Evolutionary conservation across 2,888 invertebrate genomes (phyloP), one percentile per base, ranked within the genome.

Genomic region (Flexamia atlantica): DNA sequence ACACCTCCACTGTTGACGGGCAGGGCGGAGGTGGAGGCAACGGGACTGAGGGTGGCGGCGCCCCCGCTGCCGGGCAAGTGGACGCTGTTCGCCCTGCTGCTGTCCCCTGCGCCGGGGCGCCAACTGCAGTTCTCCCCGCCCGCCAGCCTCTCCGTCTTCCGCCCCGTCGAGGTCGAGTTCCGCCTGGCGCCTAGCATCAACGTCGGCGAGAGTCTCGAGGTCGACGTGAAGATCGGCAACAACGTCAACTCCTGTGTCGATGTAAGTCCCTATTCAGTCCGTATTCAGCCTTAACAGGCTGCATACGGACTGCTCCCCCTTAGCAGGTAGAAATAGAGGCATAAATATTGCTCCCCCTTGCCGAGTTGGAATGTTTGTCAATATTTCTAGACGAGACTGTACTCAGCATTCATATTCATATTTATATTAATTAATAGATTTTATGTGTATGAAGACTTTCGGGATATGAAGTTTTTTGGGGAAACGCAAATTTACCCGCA

Each of bases 201-300:
- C 86, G 93, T 94, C 12, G 92, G 94, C 0, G 94, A 94, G 88
- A 92, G 93, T 0, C 91, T 94, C 0, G 94, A 94, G 88, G 93
- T 94, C n/a, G 94, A 94, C 87, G 93, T 94, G 86, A 93, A 93
- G 89, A 94, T 94, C 84, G 93, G 92, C 0, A 94, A 94, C 88
- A 94, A 94, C 85, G 92, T 94, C 87, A 93, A 94, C 88, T 93
- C 93, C 84, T 94, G 94, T 89, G 93, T 94, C 92, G 94, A 94
- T 88, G 94, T 94, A 89, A 93, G 93, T 93, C 88, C 80, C 28
- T n/a, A n/a, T n/a, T n/a, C n/a, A n/a, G n/a, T n/a, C n/a, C n/a
- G n/a, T n/a, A n/a, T n/a, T n/a, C n/a, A n/a, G n/a, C n/a, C n/a
- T n/a, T n/a, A n/a, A n/a, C n/a, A n/a, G n/a, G n/a, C n/a, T n/a